Evolutionary conservation across 2,888 invertebrate species (phyloP), one percentile per base, ranked within the genome.

Genomic region (Drepanosiphum platanoidis): DNA sequence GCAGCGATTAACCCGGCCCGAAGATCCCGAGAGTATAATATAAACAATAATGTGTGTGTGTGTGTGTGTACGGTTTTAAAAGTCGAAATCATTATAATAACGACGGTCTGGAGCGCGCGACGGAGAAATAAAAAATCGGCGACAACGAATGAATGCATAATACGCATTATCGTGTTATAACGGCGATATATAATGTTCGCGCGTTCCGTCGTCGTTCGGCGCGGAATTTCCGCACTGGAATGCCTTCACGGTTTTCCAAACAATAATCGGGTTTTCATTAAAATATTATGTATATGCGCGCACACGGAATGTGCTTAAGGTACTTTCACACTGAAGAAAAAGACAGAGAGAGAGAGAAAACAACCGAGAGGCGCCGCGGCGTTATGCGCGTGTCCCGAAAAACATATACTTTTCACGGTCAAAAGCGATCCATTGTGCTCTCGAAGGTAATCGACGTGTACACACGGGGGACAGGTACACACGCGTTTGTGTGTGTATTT

Each of bases 361-460:
- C 30, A 11, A 11, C 36, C 27, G 39, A 22, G 32, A 82, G 82
- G 82, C 82, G 82, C 82, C 82, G 46, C 42, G 46, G 64, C 72
- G 82, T 42, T 72, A 36, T n/a, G 36, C 22, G 18, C 18, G 68
- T 68, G 79, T 52, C 9, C n/a, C 27, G n/a, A 77, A 77, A 75
- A 77, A 36, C 22, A 3, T 58, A 27, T 77, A 77, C 61, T 77
- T 77, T 80, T 80, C 80, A 80, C 52, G 80, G 80, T 80, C 80
- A 80, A 80, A 70, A 52, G 46, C 52, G 11, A 70, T 18, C 80
- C 70, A 80, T 80, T 80, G 80, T 80, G 27, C 30, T 46, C 18
- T n/a, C 34, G n/a, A 15, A n/a, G 36, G 36, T 70, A 58, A 80
- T 70, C 52, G 70, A 52, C 52, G 18, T 75, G 32, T n/a, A 22